Percentiles rank a stretch among this genome's conserved stretches.
Conservation (phyloP, 2,888 invertebrate genomes). For the Digitonthophagus gazella region DNA sequence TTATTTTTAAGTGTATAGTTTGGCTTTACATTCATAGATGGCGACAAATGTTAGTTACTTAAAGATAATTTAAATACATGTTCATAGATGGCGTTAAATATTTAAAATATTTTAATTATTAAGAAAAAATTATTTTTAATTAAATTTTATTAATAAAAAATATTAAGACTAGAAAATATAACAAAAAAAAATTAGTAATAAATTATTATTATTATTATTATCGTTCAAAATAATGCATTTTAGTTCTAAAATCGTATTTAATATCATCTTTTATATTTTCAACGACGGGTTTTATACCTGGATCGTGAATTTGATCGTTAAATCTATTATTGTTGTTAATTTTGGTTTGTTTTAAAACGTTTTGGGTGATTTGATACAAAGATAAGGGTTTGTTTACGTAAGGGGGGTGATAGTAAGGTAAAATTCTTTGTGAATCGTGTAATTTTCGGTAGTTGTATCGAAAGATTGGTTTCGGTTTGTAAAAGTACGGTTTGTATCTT, state of each 20-base stretch:
- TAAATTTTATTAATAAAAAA: no score
- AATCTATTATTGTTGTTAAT: not conserved
- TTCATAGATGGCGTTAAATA: no score
- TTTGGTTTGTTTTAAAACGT: not conserved
- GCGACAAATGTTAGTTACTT: no score
- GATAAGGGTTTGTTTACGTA: not conserved
- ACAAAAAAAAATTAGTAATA: no score
- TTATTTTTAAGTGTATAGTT: no score
- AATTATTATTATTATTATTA: not conserved
- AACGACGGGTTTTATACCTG: constrained; percentile 43
- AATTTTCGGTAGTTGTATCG: not conserved
- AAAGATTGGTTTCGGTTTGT: not conserved
- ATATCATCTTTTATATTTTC: constrained; percentile 46
- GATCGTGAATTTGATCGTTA: constrained; percentile 5
- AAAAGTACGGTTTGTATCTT: not conserved
- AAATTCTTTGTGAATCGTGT: not conserved
- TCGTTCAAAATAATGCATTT: constrained; percentile 38
- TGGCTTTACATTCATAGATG: no score
- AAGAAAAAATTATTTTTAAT: no score
- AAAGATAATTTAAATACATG: no score
- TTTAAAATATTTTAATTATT: no score
- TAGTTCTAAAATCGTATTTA: constrained; percentile 48
- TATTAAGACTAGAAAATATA: no score
- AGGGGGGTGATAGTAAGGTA: not conserved
- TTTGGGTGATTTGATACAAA: not conserved